Evolutionary conservation across 1,140 invertebrate species (phyloP), one percentile per base, ranked within the genome.

Genomic region (Helicoverpa zea): DNA sequence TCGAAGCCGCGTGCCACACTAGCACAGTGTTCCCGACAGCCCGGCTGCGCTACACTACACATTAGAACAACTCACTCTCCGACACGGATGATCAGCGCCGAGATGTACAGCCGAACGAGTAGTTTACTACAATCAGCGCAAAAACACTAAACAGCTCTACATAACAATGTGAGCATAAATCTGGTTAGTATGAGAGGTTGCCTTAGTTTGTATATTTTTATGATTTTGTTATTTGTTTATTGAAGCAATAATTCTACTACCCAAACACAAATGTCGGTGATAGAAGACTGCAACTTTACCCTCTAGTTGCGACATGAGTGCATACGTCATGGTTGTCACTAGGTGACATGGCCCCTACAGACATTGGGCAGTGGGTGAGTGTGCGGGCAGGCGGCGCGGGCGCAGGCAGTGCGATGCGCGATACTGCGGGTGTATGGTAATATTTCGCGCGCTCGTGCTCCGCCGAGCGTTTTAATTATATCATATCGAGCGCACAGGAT

Each of bases 401-500:
- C n/a, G 13, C 66, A 63, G 59, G 14, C 52, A 68, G 56, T 70
- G 63, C 54, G 77, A n/a, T 23, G 64, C 56, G 76, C 68, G 54
- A 76, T 66, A 66, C 61, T 16, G 47, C 23, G 81, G 84, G 74
- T 64, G 87, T 90, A 90, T 90, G 88, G 88, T 90, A 90, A 90
- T 90, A 90, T 90, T 88, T 90, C 87, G 85, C 83, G 83, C 87
- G 88, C 88, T 90, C 88, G 88, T 90, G 88, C 87, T 79, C 80
- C 82, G 80, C 77, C 80, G 83, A 82, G 81, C 86, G 83, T 80
- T 85, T 90, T 90, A 90, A 90, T 90, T 90, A 90, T 87, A 88
- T 88, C 84, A 87, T 90, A 90, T 90, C 88, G 84, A 80, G 80
- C 73, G 76, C 87, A 84, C 88, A 79, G 80, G 81, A 81, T 81